Evolutionary conservation across 2,888 invertebrate genomes (phyloP).

Genomic region (Diplazon laetatorius): DNA sequence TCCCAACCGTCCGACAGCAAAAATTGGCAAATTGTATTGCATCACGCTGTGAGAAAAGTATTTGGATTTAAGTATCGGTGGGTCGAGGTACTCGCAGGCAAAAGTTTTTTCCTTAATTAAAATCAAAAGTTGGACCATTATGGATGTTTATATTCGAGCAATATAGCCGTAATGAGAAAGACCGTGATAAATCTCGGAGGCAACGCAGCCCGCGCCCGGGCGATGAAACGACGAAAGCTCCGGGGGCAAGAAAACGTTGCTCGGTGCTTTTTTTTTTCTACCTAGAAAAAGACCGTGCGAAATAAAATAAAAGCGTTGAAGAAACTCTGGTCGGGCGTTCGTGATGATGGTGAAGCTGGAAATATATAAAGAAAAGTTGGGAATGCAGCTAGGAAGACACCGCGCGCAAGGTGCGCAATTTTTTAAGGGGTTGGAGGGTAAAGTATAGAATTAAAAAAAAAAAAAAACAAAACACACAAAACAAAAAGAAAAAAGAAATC

Average conservation of each 20-base stretch:
- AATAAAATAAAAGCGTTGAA: conserved; percentile 62
- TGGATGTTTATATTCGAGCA: not conserved
- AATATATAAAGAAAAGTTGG: conserved; percentile 31
- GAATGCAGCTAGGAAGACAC: conserved; percentile 14
- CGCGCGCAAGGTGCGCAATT: conserved; percentile 23
- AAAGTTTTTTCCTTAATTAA: too few relatives aligned
- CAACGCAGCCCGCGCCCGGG: not conserved
- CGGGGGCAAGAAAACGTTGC: conserved; percentile 36
- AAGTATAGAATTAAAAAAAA: conserved; percentile 61
- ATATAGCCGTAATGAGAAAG: conserved; percentile 23
- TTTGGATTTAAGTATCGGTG: too few relatives aligned
- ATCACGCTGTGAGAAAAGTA: too few relatives aligned
- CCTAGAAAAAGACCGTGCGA: conserved; percentile 49
- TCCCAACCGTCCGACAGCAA: too few relatives aligned
- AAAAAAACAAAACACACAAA: conserved; percentile 59
- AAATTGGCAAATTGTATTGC: too few relatives aligned
- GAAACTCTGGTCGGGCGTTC: conserved; percentile 43
- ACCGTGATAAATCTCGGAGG: not conserved
- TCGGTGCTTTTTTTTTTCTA: conserved; percentile 37
- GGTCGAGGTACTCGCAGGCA: too few relatives aligned
- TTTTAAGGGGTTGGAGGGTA: conserved; percentile 41
- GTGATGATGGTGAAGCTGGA: conserved; percentile 43
- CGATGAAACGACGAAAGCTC: conserved; percentile 22
- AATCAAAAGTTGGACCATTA: not conserved
- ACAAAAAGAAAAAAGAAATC: conserved; percentile 62